Conservation (phyloP, 2,113 vertebrate genomes). For the Catharus fuscescens region DNA sequence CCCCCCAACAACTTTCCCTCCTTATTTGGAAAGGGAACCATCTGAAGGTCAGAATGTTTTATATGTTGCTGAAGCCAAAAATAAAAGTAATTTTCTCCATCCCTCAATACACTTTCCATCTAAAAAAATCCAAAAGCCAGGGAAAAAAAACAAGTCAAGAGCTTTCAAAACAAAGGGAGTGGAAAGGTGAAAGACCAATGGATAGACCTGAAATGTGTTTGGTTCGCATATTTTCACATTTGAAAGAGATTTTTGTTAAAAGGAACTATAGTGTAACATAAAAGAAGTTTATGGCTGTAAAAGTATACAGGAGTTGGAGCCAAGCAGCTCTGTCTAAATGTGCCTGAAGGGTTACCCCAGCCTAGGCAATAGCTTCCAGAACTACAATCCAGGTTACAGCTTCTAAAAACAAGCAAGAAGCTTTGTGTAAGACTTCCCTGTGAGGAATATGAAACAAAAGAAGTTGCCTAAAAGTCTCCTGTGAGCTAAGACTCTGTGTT, state of each 20-base stretch:
- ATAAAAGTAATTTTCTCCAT: conserved; percentile 24
- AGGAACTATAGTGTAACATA: not conserved
- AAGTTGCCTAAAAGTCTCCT: not conserved
- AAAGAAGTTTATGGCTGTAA: conserved; percentile 56
- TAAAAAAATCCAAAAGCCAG: conserved; percentile 1
- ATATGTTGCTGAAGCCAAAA: conserved; percentile 23
- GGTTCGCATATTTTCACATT: conserved; percentile 24
- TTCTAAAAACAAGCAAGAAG: conserved; percentile 28
- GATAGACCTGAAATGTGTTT: conserved; percentile 6
- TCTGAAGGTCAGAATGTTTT: conserved; percentile 35
- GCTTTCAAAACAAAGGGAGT: conserved; percentile 12
- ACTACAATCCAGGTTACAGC: conserved; percentile 7
- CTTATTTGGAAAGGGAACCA: conserved; percentile 20
- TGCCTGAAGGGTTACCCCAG: conserved; percentile 49
- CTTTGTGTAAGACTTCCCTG: not conserved
- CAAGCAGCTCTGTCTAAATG: conserved; percentile 20
- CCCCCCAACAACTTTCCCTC: not conserved
- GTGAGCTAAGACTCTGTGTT: not conserved
- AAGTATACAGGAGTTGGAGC: conserved; percentile 14
- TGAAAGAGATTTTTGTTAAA: conserved; percentile 40
- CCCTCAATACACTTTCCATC: not conserved
- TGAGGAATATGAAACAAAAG: conserved; percentile 31
- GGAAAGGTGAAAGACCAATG: conserved; percentile 11
- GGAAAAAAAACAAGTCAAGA: not conserved
- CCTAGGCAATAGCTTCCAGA: conserved; percentile 46